Conservation (phyloP, 2,797 vertebrate species). For the Enteromius viviparus region DNA sequence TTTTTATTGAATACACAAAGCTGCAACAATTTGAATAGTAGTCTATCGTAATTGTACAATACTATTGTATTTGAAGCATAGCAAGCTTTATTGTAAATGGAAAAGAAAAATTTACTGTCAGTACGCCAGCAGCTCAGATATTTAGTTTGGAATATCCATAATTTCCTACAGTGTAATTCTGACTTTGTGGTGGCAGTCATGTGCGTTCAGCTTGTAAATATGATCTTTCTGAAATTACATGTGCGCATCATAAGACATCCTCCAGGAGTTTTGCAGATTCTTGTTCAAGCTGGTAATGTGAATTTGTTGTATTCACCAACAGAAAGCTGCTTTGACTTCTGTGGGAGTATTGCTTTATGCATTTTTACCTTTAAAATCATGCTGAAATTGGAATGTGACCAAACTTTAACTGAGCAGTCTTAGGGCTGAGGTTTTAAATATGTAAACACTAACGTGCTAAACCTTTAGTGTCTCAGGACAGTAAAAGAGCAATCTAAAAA, state of each 20-base stretch:
- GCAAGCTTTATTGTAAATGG: not conserved
- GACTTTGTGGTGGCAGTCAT: not conserved
- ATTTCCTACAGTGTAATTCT: not conserved
- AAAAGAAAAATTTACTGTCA: not conserved
- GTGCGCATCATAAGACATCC: not conserved
- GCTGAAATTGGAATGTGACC: not conserved
- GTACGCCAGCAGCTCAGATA: not conserved
- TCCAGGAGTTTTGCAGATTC: not conserved
- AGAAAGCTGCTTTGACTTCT: not conserved
- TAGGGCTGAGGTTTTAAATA: not conserved
- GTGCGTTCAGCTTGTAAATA: not conserved
- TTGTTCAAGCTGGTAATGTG: not conserved
- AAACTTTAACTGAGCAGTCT: not conserved
- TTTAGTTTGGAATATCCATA: not conserved
- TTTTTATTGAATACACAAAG: not conserved
- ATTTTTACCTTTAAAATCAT: not conserved
- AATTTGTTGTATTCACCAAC: too few species aligned
- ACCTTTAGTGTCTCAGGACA: conserved; percentile 3
- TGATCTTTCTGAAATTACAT: too few species aligned
- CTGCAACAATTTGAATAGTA: not conserved
- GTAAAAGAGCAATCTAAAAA: not conserved
- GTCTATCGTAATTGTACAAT: not conserved
- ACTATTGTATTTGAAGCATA: not conserved
- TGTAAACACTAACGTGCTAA: conserved; percentile 16
- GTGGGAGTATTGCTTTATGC: not conserved